phyloP scores from a whole-genome alignment of 2,888 invertebrate species.

The Philaethria dido region DNA sequence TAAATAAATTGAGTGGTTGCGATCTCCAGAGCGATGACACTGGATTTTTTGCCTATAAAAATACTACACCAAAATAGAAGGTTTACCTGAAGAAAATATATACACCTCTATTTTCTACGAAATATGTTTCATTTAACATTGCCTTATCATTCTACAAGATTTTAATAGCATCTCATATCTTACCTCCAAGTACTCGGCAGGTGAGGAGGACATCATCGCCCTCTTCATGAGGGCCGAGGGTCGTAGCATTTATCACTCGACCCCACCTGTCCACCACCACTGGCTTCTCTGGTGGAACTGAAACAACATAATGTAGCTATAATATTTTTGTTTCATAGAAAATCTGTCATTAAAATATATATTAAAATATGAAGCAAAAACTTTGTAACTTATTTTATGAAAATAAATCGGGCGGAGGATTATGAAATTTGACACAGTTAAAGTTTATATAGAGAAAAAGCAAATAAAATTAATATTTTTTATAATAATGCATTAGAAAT shows the following conservation, averaged over 20 bases:
- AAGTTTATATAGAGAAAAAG: no score
- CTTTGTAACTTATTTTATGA: no score
- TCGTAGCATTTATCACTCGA: constrained; percentile 90
- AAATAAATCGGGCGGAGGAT: no score
- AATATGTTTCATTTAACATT: neutral
- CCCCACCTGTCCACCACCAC: constrained; percentile 94
- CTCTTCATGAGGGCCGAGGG: constrained; percentile 93
- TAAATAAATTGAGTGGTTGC: neutral
- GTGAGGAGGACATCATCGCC: constrained; percentile 93
- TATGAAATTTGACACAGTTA: no score
- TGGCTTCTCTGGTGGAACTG: constrained; percentile 95
- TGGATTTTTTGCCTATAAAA: neutral
- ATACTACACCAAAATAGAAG: neutral
- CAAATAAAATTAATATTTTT: no score
- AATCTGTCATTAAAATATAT: no score
- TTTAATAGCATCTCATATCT: constrained; percentile 52
- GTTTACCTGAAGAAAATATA: neutral
- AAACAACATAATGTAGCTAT: constrained; percentile 46
- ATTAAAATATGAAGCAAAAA: no score
- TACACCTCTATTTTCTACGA: neutral
- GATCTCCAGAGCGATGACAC: neutral
- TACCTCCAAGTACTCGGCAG: constrained; percentile 94
- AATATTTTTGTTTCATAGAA: neutral
- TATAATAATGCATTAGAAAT: no score
- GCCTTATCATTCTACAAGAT: neutral